Percentiles rank a stretch among this genome's conserved stretches.
These are phyloP conservation scores for Drosophila leonis DNA, from an alignment of 2,888 invertebrate genomes.

Conservation along the genomic window DNA sequence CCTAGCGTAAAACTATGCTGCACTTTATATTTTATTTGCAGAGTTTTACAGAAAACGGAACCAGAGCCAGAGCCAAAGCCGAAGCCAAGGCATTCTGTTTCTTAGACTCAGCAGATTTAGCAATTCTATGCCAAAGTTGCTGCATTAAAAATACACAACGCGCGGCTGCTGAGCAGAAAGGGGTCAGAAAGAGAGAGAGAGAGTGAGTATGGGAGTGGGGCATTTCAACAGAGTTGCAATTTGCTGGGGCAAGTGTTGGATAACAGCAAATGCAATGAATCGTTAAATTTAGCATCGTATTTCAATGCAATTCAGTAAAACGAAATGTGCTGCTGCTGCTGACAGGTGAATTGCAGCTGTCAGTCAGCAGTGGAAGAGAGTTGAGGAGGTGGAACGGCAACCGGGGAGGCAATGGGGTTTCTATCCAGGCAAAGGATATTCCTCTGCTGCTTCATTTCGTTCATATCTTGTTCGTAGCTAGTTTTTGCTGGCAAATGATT, in stretches of 20 bases:
- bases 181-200: not conserved
- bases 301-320: slow-evolving; percentile 75
- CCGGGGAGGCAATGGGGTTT: not conserved
- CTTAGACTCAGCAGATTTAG: slow-evolving; percentile 80
- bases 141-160: slow-evolving; percentile 72
- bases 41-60: slow-evolving; percentile 38
- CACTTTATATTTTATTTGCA: slow-evolving; percentile 75
- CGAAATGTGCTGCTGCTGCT: slow-evolving; percentile 66
- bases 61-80: slow-evolving; percentile 11
- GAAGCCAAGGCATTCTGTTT: slow-evolving; percentile 53
- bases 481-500: slow-evolving; percentile 58
- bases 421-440: slow-evolving; percentile 16
- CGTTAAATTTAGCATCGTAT: slow-evolving; percentile 81
- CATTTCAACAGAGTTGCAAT: slow-evolving; percentile 73
- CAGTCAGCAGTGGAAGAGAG: slow-evolving; percentile 52
- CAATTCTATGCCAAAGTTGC: slow-evolving; percentile 78
- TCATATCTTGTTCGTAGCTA: slow-evolving; percentile 39
- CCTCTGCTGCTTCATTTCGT: slow-evolving; percentile 33
- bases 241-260: slow-evolving; percentile 58
- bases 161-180: not conserved
- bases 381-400: slow-evolving; percentile 15
- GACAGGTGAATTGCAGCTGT: slow-evolving; percentile 80
- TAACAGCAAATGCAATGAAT: slow-evolving; percentile 77
- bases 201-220: slow-evolving; percentile 2
- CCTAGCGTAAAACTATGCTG: slow-evolving; percentile 68